phyloP scores from a whole-genome alignment of 1,140 invertebrate genomes.

The Paralvinella palmiformis region DNA sequence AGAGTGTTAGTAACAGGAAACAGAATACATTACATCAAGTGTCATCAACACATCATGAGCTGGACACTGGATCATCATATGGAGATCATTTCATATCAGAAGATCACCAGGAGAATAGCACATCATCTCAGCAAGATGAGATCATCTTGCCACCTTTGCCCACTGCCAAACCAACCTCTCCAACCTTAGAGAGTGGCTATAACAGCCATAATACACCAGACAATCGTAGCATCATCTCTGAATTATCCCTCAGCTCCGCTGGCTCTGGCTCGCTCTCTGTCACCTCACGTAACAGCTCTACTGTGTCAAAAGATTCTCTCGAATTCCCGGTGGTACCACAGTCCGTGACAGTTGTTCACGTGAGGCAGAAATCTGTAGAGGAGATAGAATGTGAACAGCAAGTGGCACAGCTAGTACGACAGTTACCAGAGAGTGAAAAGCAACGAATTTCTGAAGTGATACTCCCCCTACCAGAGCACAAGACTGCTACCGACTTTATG shows the following conservation, averaged over 20 bases:
- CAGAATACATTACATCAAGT: background rate
- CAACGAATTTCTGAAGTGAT: constrained; percentile 38
- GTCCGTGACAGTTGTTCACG: constrained; percentile 23
- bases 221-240: background rate
- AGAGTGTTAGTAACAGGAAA: background rate
- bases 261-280: background rate
- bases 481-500: constrained; percentile 72
- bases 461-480: constrained; percentile 64
- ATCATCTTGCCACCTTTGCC: too few relatives aligned
- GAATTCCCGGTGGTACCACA: background rate
- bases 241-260: background rate
- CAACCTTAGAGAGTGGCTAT: background rate
- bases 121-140: too few relatives aligned
- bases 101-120: too few relatives aligned
- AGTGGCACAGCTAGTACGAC: constrained; percentile 65
- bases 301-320: background rate
- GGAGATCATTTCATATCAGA: too few relatives aligned
- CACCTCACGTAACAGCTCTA: background rate
- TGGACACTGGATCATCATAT: too few relatives aligned
- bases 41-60: too few relatives aligned
- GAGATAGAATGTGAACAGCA: constrained; percentile 75
- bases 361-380: constrained; percentile 60
- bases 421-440: constrained; percentile 54
- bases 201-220: background rate
- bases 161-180: background rate